Evolutionary conservation across 2,797 vertebrate species (phyloP).

Genomic region (Coccyzus lansbergi): DNA sequence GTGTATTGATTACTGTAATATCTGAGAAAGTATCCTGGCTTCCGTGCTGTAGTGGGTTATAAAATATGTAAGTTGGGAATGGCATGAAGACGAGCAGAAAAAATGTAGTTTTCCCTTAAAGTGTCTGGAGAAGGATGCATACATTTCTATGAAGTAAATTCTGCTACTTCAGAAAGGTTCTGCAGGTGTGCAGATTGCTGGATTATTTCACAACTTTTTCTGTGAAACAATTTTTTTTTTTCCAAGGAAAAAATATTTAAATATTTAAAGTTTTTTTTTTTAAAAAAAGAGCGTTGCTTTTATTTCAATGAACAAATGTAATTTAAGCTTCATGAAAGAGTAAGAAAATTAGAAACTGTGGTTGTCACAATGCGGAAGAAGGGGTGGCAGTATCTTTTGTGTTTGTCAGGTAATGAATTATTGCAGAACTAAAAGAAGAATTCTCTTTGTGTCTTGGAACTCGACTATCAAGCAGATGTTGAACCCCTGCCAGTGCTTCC

Average conservation of each 20-base stretch:
- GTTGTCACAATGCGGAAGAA: neutral
- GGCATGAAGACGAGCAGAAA: neutral
- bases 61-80: neutral
- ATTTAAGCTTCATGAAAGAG: neutral
- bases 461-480: neutral
- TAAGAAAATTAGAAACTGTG: neutral
- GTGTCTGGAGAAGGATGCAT: neutral
- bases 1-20: accelerated
- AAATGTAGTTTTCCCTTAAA: neutral
- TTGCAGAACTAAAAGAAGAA: neutral
- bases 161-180: neutral
- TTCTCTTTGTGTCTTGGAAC: neutral
- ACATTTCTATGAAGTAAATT: neutral
- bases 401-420: neutral
- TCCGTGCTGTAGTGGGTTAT: neutral
- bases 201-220: neutral
- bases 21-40: neutral
- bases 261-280: neutral
- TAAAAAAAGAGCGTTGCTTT: neutral
- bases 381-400: neutral
- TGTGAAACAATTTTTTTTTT: neutral
- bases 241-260: neutral
- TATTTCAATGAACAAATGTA: neutral
- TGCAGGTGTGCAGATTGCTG: neutral
- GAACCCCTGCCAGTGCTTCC: neutral